These are phyloP conservation scores for Congeria kusceri DNA, from an alignment of 2,888 invertebrate species.

Conservation along the genomic window DNA sequence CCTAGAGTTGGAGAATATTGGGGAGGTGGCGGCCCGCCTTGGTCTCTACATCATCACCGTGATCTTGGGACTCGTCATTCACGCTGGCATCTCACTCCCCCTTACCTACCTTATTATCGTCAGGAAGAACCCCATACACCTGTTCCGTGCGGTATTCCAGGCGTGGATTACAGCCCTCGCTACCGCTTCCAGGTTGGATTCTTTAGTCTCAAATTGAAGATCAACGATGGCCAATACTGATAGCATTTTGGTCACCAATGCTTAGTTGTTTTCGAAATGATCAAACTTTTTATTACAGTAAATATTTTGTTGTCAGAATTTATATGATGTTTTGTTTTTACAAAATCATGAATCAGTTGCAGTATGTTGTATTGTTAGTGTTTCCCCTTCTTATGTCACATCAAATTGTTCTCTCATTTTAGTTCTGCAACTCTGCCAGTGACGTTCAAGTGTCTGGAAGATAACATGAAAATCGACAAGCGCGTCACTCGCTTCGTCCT, in stretches of 20 bases:
- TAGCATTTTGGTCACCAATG: too few relatives aligned
- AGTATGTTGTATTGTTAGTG: too few relatives aligned
- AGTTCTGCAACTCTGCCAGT: constrained; percentile 90
- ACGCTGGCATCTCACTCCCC: constrained; percentile 88
- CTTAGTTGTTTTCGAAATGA: too few relatives aligned
- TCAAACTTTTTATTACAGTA: too few relatives aligned
- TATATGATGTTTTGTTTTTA: too few relatives aligned
- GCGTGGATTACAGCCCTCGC: constrained; percentile 89
- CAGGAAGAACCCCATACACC: constrained; percentile 91
- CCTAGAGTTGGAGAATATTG: constrained; percentile 87
- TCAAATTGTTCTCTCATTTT: constrained; percentile 25
- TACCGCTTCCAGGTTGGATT: constrained; percentile 88
- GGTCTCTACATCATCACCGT: constrained; percentile 89
- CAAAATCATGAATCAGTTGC: too few relatives aligned
- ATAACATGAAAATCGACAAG: constrained; percentile 89
- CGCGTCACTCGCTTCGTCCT: constrained; percentile 89
- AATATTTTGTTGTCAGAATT: too few relatives aligned
- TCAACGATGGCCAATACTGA: too few relatives aligned
- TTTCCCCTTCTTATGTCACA: too few relatives aligned
- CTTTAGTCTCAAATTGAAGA: too few relatives aligned
- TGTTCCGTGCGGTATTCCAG: constrained; percentile 89
- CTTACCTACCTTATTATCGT: constrained; percentile 88
- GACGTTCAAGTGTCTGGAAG: constrained; percentile 89
- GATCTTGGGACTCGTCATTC: constrained; percentile 87
- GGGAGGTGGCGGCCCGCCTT: constrained; percentile 88